Evolutionary conservation across 2,888 invertebrate genomes (phyloP), one percentile per base, ranked within the genome.

Genomic region (Ochropleura plecta): DNA sequence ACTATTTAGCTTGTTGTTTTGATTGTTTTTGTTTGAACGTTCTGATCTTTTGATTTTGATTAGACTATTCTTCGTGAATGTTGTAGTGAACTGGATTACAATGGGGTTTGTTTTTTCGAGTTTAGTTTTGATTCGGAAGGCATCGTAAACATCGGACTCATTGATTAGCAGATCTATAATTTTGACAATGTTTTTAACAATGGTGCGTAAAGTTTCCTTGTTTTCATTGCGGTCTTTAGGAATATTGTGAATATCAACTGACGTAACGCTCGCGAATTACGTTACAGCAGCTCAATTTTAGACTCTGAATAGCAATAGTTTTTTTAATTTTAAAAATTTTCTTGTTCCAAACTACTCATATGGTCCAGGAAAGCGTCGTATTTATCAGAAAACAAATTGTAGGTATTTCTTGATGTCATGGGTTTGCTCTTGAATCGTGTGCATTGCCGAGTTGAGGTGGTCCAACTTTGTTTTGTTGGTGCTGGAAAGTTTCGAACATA

Each of bases 141-240:
- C 59, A 16, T 60, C 18, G 40, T 60, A 60, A 60, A 60, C 59
- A 60, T 60, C 59, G 18, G 30, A 30, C 1, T 60, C 60, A 40
- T 60, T 60, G 9, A 40, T 59, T 40, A 40, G 59, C 40, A 40
- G 59, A 40, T 59, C 30, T 14, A 59, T 59, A 40, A 59, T 60
- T 60, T 20, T 60, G 16, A 40, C 59, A 40, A 60, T 60, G 8
- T 40, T 60, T 60, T 60, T 9, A 59, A n/a, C 59, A 60, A 18
- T 60, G n/a, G 40, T 40, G 40, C n/a, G 59, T 16, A 60, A 16
- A 10, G 40, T 60, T n/a, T 60, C 59, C 9, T 60, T 60, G 9
- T 60, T 60, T 59, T 59, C 59, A 5, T 59, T 59, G 30, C 40
- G 8, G 30, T 40, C 57, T 59, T 59, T 59, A 30, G 59, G 59